Evolutionary conservation across 2,888 invertebrate genomes (phyloP), one percentile per base, ranked within the genome.

Genomic region (Drosophila borborema): DNA sequence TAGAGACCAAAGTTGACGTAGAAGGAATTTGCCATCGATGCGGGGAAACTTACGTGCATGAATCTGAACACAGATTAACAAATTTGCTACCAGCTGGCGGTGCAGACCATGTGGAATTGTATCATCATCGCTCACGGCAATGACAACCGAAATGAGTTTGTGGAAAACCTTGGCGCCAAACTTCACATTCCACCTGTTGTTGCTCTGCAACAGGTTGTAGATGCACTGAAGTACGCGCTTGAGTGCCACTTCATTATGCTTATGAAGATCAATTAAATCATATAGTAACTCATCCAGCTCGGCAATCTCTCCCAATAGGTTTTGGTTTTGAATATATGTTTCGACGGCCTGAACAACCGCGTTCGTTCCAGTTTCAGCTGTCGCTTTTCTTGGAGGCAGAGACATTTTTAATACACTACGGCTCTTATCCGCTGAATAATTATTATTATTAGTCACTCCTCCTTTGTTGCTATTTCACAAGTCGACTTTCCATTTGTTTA

Each of bases 261-360:
- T 76, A 48, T 89, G 80, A 64, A 76, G 48, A 43, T 77, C 73
- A 23, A 86, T 77, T n/a, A 90, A 20, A 34, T 90, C 80, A 36
- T 69, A 77, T 0, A 86, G 68, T 63, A 86, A 49, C 12, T 86
- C 86, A 58, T 90, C 89, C 28, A 86, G 43, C 16, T 89, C 90
- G 10, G 86, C 86, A 9, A 90, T 63, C 20, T 89, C 89, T 2
- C 89, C 90, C 18, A 89, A 49, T 16, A 86, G 34, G 56, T 86
- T 86, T 59, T 90, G 89, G 31, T 86, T 86, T 31, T 89, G 84
- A 31, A 86, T 90, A 55, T 77, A 90, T 2, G 71, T 60, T 4
- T 89, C 87, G n/a, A 86, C 46, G 6, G 77, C 80, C 54, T 83
- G 79, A 2, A 86, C 90, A 28, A 90, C 89, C 0, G 89, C 90